Base-by-base conservation (phyloP, 37 sponge, comb jelly and placozoan genomes). In the Eunapius fragilis region DNA sequence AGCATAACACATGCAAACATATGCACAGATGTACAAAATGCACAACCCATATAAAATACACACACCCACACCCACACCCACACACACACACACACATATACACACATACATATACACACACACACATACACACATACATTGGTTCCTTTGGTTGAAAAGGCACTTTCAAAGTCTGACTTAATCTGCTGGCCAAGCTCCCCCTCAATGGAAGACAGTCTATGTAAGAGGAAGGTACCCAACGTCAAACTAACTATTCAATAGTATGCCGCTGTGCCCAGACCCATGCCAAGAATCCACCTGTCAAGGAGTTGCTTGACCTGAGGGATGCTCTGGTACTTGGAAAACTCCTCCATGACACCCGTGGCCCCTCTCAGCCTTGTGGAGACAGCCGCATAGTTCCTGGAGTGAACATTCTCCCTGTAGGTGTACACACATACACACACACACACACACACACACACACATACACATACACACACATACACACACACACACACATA, bases 131-230 rank as follows among this genome's bases (percentile, higher is more conserved):
- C n/a, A n/a, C n/a, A n/a, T n/a, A n/a, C n/a, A n/a, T n/a, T 71
- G 38, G 88, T 78, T 74, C 94, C 97, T 58, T 74, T 89, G 12
- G 89, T 91, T 12, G 92, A 88, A 38, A 92, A 92, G 5, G 93
- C 88, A 35, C 89, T 89, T 73, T 91, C 90, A 89, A 98, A 95
- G 70, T 98, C 98, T 35, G 80, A 90, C 74, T 85, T 93, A 2
- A 99, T 99, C 79, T 99, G 99, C 68, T 88, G 82, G 5, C 88
- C 89, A 1, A 99, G 81, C 32, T 97, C 93, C 37, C 86, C 76
- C 72, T 93, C 47, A 45, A 45, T 45, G 9, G 47, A 45, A 45
- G 47, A 45, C 9, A 45, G 47, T 9, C 47, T 45, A 9, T 9
- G 9, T 4, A 45, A 9, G 47, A 9, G n/a, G n/a, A n/a, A n/a